phyloP scores from a whole-genome alignment of 2,888 invertebrate genomes.

The Hololepta plana region DNA sequence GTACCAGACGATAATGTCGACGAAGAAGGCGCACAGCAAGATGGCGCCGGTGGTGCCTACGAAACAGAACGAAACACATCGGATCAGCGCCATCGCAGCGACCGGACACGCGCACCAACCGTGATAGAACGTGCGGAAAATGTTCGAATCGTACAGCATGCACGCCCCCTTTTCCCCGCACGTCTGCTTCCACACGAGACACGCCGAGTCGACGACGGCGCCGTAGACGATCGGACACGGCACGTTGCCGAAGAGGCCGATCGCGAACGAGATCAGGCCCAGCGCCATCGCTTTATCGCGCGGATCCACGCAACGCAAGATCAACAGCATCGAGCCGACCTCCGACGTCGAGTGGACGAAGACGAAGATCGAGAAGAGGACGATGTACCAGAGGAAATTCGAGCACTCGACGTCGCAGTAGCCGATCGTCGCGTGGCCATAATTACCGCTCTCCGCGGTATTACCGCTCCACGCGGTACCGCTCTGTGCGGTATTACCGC shows the following conservation, averaged over 20 bases:
- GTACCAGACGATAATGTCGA: conserved; percentile 79
- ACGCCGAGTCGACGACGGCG: conserved; percentile 80
- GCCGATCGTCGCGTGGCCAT: conserved; percentile 49
- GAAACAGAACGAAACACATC: conserved; percentile 15
- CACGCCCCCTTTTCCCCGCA: conserved; percentile 73
- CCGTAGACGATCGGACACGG: conserved; percentile 92
- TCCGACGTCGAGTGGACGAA: conserved; percentile 87
- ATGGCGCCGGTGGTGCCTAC: conserved; percentile 72
- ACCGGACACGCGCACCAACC: conserved; percentile 33
- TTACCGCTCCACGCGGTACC: neutral
- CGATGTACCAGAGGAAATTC: conserved; percentile 63
- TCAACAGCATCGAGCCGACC: conserved; percentile 78
- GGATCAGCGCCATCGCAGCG: no score
- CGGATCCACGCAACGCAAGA: conserved; percentile 79
- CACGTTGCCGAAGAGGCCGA: conserved; percentile 84
- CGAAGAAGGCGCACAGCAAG: conserved; percentile 71
- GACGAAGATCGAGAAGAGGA: conserved; percentile 71
- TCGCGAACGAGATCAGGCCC: conserved; percentile 84
- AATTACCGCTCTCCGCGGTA: neutral
- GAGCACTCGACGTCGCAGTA: conserved; percentile 66
- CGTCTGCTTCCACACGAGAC: conserved; percentile 68
- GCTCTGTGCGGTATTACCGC: conserved; percentile 2
- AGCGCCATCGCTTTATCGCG: conserved; percentile 89
- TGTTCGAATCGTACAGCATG: conserved; percentile 70
- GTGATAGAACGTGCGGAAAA: conserved; percentile 68